Evolutionary conservation across 1,140 invertebrate genomes (phyloP).

Genomic region (Anthonomus grandis): DNA sequence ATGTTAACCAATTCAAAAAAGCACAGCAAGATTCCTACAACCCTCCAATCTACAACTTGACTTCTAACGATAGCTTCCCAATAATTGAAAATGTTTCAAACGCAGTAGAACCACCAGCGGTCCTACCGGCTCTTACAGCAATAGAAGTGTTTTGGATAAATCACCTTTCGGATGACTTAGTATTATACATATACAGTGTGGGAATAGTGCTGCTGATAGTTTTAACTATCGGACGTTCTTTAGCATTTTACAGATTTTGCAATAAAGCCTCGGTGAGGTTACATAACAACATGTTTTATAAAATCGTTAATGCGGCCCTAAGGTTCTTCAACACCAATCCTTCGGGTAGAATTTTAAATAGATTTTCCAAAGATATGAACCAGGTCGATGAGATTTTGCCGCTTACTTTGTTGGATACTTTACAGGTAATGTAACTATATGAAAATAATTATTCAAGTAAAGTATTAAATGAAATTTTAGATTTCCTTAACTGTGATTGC

Average conservation of each 20-base stretch:
- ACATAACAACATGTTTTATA: constrained; percentile 81
- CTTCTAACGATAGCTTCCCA: neutral
- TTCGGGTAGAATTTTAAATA: constrained; percentile 62
- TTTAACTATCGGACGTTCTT: constrained; percentile 60
- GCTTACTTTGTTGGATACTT: constrained; percentile 67
- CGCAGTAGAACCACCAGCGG: constrained; percentile 44
- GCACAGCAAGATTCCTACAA: constrained; percentile 1
- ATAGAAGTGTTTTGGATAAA: constrained; percentile 65
- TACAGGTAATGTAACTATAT: too few species aligned
- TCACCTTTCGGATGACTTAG: constrained; percentile 68
- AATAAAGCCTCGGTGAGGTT: constrained; percentile 60
- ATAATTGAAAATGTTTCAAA: neutral
- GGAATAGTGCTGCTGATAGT: constrained; percentile 78
- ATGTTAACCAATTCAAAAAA: constrained; percentile 29
- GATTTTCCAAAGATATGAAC: constrained; percentile 74
- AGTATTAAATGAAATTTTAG: constrained; percentile 19
- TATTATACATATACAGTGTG: constrained; percentile 75
- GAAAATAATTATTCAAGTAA: neutral
- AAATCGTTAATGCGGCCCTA: constrained; percentile 77
- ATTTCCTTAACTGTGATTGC: constrained; percentile 27
- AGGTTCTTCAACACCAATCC: constrained; percentile 83
- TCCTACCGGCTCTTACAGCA: constrained; percentile 61
- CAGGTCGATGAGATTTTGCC: constrained; percentile 76
- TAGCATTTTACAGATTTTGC: constrained; percentile 70
- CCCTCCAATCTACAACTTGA: constrained; percentile 18